Evolutionary conservation across 2,797 vertebrate genomes (phyloP).

Genomic region (Pipistrellus pygmaeus): DNA sequence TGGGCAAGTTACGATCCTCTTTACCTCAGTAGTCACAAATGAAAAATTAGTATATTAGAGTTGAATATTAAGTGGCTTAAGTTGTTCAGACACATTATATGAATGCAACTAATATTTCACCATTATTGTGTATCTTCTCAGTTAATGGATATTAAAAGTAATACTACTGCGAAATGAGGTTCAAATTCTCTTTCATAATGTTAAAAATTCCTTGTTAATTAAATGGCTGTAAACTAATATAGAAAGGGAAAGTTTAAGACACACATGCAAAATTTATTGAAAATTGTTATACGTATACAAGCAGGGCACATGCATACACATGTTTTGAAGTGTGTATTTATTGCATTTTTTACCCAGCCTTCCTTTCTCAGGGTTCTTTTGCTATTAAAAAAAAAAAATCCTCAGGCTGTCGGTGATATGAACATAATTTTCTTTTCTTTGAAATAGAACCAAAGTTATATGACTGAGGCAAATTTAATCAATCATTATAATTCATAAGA

Average conservation of each 20-base stretch:
- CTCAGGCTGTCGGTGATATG: background rate
- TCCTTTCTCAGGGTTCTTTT: background rate
- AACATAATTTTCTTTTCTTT: background rate
- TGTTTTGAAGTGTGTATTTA: background rate
- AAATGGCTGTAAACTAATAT: background rate
- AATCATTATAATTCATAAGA: background rate
- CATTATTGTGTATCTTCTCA: background rate
- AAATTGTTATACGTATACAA: background rate
- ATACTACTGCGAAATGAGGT: background rate
- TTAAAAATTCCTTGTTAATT: background rate
- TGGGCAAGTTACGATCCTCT: background rate
- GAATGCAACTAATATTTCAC: background rate
- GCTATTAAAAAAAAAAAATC: background rate
- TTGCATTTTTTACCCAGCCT: background rate
- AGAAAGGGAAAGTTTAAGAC: background rate
- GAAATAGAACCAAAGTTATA: conserved; percentile 39
- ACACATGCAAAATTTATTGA: background rate
- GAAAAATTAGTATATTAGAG: background rate
- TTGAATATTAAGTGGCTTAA: background rate
- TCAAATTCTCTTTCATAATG: background rate
- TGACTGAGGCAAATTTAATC: background rate
- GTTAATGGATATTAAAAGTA: conserved; percentile 17
- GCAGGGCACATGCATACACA: background rate
- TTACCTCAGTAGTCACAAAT: background rate
- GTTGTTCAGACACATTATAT: background rate